These are phyloP conservation scores for Gavialis gangeticus DNA, from an alignment of 2,113 vertebrate genomes.

Conservation along the genomic window DNA sequence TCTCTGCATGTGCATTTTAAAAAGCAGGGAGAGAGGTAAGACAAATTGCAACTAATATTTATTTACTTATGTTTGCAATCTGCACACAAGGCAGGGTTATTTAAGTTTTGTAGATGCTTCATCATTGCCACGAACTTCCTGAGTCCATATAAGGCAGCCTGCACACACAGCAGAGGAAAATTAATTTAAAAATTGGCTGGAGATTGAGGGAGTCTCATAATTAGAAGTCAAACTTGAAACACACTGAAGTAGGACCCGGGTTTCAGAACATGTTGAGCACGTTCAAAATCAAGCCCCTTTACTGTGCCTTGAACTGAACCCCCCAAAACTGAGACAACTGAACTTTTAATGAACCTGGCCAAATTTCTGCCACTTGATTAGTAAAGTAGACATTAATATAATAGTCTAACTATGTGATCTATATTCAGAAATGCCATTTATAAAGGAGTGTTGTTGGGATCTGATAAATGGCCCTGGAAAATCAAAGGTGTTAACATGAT, in stretches of 20 bases:
- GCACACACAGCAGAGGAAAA: not conserved
- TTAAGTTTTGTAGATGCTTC: not conserved
- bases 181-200: not conserved
- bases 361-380: not conserved
- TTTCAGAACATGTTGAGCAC: not conserved
- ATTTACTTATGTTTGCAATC: conserved; percentile 18
- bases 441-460: not conserved
- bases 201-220: not conserved
- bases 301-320: not conserved
- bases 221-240: not conserved
- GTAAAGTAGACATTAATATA: not conserved
- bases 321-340: not conserved
- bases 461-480: not conserved
- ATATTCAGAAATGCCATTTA: not conserved
- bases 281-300: not conserved
- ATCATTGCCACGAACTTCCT: not conserved
- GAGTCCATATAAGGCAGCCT: not conserved
- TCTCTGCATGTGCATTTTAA: not conserved
- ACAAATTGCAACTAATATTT: not conserved
- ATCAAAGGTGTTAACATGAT: not conserved
- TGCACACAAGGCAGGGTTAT: not conserved
- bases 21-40: not conserved
- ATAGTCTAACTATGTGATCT: not conserved
- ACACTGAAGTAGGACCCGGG: not conserved
- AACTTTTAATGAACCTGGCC: not conserved